Evolutionary conservation across 2,797 vertebrate species (phyloP).

Genomic region (Cercopithecus mitis): DNA sequence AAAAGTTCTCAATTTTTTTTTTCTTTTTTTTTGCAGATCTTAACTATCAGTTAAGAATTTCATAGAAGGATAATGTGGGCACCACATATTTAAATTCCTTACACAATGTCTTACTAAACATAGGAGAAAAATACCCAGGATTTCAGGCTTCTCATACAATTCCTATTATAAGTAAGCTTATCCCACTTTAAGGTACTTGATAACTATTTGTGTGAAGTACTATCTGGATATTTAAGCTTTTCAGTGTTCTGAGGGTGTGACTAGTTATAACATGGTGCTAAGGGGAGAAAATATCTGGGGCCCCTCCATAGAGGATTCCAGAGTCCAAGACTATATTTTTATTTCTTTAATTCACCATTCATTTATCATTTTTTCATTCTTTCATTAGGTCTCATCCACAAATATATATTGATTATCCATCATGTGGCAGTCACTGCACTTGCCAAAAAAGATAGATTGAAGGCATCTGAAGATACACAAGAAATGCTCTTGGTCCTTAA

Average conservation of each 20-base stretch:
- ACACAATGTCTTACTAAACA: background rate
- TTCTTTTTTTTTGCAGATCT: background rate
- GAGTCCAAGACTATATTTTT: background rate
- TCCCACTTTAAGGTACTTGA: slow-evolving; percentile 31
- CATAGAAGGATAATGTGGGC: background rate
- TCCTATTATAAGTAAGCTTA: background rate
- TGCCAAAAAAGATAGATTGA: background rate
- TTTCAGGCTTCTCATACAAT: slow-evolving; percentile 23
- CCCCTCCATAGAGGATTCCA: background rate
- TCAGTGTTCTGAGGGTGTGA: background rate
- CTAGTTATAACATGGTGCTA: background rate
- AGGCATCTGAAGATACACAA: background rate
- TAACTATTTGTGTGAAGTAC: background rate
- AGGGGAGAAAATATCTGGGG: background rate
- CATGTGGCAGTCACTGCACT: background rate
- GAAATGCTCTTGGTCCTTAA: background rate
- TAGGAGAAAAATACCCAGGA: background rate
- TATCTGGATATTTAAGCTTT: slow-evolving; percentile 9
- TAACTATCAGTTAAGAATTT: background rate
- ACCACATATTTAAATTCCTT: background rate
- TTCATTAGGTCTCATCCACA: background rate
- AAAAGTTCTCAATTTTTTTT: slow-evolving; percentile 5
- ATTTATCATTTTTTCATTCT: background rate
- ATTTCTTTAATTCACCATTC: background rate
- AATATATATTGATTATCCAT: background rate